A percentile compares a stretch with the other conserved stretches of the same genome.
These are phyloP conservation scores for Epinephelus coioides DNA, from an alignment of 2,797 vertebrate species.

Conservation along the genomic window DNA sequence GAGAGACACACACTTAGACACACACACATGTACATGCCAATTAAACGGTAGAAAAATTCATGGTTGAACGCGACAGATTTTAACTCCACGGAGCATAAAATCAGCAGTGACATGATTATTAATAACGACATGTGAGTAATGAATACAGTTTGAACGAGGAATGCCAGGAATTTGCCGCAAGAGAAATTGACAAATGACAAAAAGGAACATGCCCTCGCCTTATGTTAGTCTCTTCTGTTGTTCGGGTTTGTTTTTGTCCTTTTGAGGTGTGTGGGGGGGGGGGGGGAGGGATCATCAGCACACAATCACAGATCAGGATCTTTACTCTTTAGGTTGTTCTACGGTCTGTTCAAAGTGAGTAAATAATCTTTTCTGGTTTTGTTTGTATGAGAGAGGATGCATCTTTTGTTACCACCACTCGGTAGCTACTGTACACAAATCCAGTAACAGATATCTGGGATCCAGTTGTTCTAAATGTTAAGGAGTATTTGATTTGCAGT, in stretches of 20 bases:
- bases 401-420: conserved; percentile 35
- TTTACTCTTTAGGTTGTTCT: conserved; percentile 53
- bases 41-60: conserved; percentile 62
- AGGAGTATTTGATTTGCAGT: conserved; percentile 69
- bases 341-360: conserved; percentile 53
- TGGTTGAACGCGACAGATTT: conserved; percentile 75
- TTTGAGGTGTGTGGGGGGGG: background rate
- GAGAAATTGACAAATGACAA: conserved; percentile 77
- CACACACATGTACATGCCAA: conserved; percentile 65
- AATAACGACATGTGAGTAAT: conserved; percentile 69
- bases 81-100: conserved; percentile 74
- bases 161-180: conserved; percentile 71
- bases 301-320: conserved; percentile 51
- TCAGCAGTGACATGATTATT: conserved; percentile 72
- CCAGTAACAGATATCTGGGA: conserved; percentile 39
- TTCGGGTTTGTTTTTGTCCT: conserved; percentile 44
- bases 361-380: conserved; percentile 23
- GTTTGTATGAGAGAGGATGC: conserved; percentile 32
- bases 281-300: conserved; percentile 48
- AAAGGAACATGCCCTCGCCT: conserved; percentile 81
- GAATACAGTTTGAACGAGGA: conserved; percentile 67
- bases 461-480: conserved; percentile 63
- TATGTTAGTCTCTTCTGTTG: conserved; percentile 72
- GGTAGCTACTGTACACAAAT: conserved; percentile 44
- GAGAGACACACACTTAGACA: conserved; percentile 63